Base-by-base conservation (phyloP, 2,888 invertebrate genomes). In the Sarcophaga carnaria region DNA sequence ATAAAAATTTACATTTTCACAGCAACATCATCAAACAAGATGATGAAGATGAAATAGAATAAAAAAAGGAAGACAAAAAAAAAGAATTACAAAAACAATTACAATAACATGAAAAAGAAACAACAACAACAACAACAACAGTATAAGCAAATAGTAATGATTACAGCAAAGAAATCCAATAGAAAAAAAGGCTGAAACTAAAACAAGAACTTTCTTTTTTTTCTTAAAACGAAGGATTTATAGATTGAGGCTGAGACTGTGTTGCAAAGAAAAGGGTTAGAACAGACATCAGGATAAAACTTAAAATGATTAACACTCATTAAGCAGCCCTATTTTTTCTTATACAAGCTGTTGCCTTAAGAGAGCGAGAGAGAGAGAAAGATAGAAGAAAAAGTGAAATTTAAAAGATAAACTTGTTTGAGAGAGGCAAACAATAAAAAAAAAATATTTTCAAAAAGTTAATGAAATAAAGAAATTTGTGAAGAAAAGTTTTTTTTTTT, bases 1-100 rank as follows among this genome's bases (percentile, higher is more conserved):
- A 71, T 71, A 63, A 75, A 79, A 80, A 69, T 83, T 86, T 83
- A 37, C 71, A 86, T 80, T 76, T 70, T 83, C 62, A 75, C 66
- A 70, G 49, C 20, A 37, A 76, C 71, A 80, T 37, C 37, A 37
- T 37, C 37, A 37, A 37, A 37, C 6, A 37, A 37, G 37, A 37
- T 37, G 37, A 37, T 37, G 8, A 37, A 10, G 37, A 37, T 37
- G 37, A 37, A 37, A 37, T 10, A 12, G 17, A 54, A 54, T 17
- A 0, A 54, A 5, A 49, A 49, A 14, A 1, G 5, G 17, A 54
- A 54, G 5, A 14, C 3, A 54, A 54, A 14, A 54, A 54, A 54
- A 54, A 12, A 14, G 0, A 54, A 54, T 14, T 49, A 54, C 4
- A 14, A 54, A 54, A 54, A 54, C 54, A 54, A 54, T 54, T 54